These are phyloP conservation scores for Crypturellus undulatus DNA, from an alignment of 2,113 vertebrate genomes.

Conservation along the genomic window DNA sequence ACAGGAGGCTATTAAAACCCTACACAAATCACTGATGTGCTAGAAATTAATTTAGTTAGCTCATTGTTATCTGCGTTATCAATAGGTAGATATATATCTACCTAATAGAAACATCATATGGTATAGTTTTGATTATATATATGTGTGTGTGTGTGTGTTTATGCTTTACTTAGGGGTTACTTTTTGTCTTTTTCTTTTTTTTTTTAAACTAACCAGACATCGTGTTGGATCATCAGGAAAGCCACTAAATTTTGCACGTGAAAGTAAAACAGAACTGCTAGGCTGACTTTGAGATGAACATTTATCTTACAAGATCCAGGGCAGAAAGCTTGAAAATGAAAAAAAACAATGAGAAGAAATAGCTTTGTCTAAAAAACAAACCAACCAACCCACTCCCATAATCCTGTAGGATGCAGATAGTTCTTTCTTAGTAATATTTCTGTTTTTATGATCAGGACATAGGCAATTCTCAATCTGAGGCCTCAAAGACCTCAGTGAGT, in stretches of 20 bases:
- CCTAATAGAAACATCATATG: not conserved
- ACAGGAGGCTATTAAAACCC: conserved; percentile 12
- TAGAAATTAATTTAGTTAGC: conserved; percentile 50
- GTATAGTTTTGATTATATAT: not conserved
- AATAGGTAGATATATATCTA: not conserved
- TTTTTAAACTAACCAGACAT: not conserved
- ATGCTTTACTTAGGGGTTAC: not conserved
- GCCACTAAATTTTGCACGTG: not conserved
- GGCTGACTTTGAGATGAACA: not conserved
- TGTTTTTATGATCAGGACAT: not conserved
- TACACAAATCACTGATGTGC: conserved; percentile 21
- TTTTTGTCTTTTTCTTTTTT: not conserved
- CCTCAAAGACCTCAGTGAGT: not conserved
- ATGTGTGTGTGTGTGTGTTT: too few species aligned
- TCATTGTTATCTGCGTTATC: not conserved
- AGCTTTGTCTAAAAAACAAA: not conserved
- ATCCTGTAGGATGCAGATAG: not conserved
- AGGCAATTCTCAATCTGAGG: not conserved
- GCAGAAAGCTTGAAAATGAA: not conserved
- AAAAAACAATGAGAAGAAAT: not conserved
- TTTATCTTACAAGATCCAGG: not conserved
- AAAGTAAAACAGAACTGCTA: not conserved
- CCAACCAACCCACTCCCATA: too few species aligned
- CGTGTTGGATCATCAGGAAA: not conserved
- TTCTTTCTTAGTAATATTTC: not conserved